These are phyloP conservation scores for Atta cephalotes DNA, from an alignment of 1,140 invertebrate species.

Conservation along the genomic window DNA sequence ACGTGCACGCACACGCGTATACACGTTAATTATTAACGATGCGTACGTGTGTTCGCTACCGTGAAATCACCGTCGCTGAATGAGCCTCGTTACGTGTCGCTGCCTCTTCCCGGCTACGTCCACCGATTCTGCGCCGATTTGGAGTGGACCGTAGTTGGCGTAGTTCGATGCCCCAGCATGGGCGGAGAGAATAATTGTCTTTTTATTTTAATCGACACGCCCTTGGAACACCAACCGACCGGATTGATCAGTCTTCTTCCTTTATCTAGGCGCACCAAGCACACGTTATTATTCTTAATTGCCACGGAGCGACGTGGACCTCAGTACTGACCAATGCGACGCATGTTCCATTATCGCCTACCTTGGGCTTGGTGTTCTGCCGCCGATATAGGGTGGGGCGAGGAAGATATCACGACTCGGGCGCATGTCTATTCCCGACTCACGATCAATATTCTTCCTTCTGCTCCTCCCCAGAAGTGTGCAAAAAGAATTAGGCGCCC, in stretches of 20 bases:
- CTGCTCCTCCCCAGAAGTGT: conserved; percentile 59
- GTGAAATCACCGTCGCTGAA: conserved; percentile 53
- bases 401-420: conserved; percentile 63
- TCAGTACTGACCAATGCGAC: conserved; percentile 67
- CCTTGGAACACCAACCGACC: conserved; percentile 65
- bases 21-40: background rate
- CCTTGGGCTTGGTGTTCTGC: conserved; percentile 34
- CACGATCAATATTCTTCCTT: conserved; percentile 83
- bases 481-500: too few relatives aligned
- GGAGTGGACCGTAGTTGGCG: conserved; percentile 4
- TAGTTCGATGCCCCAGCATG: conserved; percentile 31
- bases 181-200: background rate
- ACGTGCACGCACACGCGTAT: conserved; percentile 13
- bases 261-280: background rate
- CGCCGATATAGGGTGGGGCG: conserved; percentile 70
- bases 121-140: conserved; percentile 39
- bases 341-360: conserved; percentile 61
- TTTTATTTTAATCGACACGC: conserved; percentile 64
- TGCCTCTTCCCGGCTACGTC: conserved; percentile 52
- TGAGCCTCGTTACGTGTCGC: conserved; percentile 49
- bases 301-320: conserved; percentile 44
- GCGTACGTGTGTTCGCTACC: conserved; percentile 30
- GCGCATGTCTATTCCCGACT: conserved; percentile 73
- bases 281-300: conserved; percentile 43
- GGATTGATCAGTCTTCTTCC: conserved; percentile 33